Percentiles rank a stretch among this genome's conserved stretches.
Evolutionary conservation across 2,888 invertebrate genomes (phyloP).

Genomic region (Ceratothoa steindachneri): DNA sequence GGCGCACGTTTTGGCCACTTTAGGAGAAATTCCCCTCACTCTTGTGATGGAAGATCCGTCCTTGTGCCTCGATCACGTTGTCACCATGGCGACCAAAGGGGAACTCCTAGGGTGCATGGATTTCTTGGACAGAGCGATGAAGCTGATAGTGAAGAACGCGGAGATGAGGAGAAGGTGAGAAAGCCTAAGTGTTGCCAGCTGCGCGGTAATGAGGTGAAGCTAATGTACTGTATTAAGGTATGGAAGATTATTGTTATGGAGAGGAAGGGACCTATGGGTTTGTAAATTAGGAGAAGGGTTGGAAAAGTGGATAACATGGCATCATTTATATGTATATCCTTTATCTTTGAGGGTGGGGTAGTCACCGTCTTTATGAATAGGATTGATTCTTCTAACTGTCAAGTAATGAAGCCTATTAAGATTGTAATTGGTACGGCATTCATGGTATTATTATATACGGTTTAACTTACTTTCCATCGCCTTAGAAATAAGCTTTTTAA

Average conservation of each 20-base stretch:
- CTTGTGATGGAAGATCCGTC: neutral
- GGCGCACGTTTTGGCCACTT: conserved; percentile 19
- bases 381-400: no score
- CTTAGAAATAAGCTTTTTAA: no score
- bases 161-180: neutral
- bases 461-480: no score
- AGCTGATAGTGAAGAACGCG: neutral
- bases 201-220: neutral
- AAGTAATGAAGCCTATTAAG: no score
- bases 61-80: neutral
- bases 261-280: no score
- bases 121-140: neutral
- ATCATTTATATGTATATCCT: no score
- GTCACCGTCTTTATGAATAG: no score
- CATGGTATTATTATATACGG: no score
- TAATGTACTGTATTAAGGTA: neutral
- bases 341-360: no score
- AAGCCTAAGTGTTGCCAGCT: neutral
- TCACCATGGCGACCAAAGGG: neutral
- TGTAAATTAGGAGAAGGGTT: neutral
- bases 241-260: no score
- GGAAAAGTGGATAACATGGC: no score
- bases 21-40: conserved; percentile 14
- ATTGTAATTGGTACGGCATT: no score
- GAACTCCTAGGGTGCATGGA: neutral